Conservation (phyloP, 2,888 invertebrate species). For the Panzeria rudis region DNA sequence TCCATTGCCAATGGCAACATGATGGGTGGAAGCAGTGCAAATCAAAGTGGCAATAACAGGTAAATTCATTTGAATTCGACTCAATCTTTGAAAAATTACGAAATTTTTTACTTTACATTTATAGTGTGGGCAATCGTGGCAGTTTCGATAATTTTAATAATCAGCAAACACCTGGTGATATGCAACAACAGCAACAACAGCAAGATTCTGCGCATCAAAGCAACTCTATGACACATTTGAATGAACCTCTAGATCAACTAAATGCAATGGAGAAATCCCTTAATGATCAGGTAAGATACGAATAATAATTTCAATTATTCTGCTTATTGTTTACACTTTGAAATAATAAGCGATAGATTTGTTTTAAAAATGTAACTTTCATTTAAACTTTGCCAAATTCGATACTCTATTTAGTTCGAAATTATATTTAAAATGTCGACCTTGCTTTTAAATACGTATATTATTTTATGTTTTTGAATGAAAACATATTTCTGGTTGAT, state of each 20-base stretch:
- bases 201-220: constrained; percentile 78
- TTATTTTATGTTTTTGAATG: no score
- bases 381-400: not conserved
- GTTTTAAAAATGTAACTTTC: no score
- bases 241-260: constrained; percentile 93
- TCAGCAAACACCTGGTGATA: constrained; percentile 74
- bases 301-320: not conserved
- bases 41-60: constrained; percentile 74
- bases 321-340: not conserved
- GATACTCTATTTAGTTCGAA: no score
- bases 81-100: no score
- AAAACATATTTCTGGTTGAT: no score
- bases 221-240: constrained; percentile 92
- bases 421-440: no score
- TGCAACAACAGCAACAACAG: constrained; percentile 77
- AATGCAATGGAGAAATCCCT: constrained; percentile 97
- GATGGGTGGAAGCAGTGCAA: constrained; percentile 85
- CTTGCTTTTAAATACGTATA: no score
- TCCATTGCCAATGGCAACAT: constrained; percentile 95
- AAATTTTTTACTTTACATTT: not conserved
- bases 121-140: constrained; percentile 76
- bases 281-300: constrained; percentile 92
- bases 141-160: constrained; percentile 77
- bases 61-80: constrained; percentile 6
- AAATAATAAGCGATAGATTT: not conserved